phyloP scores from a whole-genome alignment of 2,113 vertebrate genomes.

The Zootoca vivipara region DNA sequence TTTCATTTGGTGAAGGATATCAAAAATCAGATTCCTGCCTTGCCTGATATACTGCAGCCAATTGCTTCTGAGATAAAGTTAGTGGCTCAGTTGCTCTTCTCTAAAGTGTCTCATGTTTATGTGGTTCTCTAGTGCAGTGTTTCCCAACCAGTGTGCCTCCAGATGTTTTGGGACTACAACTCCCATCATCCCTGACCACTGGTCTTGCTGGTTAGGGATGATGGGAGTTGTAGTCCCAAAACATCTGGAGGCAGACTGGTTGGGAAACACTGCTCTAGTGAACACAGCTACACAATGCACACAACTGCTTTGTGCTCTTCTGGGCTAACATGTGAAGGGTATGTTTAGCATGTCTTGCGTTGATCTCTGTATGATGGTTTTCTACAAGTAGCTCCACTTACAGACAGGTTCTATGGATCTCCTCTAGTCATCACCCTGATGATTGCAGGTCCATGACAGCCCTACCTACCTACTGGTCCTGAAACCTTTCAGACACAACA shows the following conservation, averaged over 20 bases:
- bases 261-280: too few species aligned
- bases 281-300: too few species aligned
- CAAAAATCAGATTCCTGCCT: not conserved
- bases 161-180: too few species aligned
- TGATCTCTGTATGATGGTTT: not conserved
- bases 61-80: not conserved
- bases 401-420: not conserved
- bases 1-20: not conserved
- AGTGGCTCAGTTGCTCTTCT: not conserved
- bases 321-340: not conserved
- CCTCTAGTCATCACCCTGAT: not conserved
- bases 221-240: too few species aligned
- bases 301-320: not conserved
- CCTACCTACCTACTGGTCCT: not conserved
- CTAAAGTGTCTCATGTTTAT: not conserved
- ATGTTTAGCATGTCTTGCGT: not conserved
- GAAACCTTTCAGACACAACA: not conserved
- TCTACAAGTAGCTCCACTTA: not conserved
- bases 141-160: too few species aligned
- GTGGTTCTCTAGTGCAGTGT: too few species aligned
- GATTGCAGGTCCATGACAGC: not conserved
- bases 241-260: too few species aligned
- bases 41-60: not conserved
- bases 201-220: too few species aligned
- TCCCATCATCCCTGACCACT: too few species aligned